Percentiles rank a stretch among this genome's conserved stretches.
Evolutionary conservation across 2,113 vertebrate species (phyloP).

Genomic region (Morphnarchus princeps): DNA sequence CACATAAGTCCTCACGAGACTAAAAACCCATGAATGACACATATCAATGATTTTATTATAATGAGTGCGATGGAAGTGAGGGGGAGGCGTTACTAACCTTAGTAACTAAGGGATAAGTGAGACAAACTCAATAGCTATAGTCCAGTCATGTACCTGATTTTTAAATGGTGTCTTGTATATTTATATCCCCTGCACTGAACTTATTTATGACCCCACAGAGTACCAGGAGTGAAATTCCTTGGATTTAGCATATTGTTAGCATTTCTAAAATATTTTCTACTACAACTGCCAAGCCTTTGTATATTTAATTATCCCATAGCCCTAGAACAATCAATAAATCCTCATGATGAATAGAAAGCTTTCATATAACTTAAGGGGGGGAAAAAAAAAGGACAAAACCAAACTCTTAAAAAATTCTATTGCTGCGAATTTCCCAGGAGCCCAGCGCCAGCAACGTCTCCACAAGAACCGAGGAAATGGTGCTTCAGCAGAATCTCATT

Average conservation of each 20-base stretch:
- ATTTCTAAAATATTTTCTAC: conserved; percentile 60
- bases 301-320: conserved; percentile 61
- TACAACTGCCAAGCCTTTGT: conserved; percentile 69
- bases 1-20: neutral
- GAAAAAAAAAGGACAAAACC: neutral
- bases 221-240: conserved; percentile 35
- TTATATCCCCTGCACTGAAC: conserved; percentile 53
- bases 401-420: conserved; percentile 2
- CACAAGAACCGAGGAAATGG: conserved; percentile 23
- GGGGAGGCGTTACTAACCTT: conserved; percentile 22
- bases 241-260: conserved; percentile 52
- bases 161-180: conserved; percentile 37
- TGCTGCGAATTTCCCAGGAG: conserved; percentile 27
- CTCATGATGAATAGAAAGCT: conserved; percentile 58
- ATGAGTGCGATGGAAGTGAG: neutral
- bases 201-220: conserved; percentile 7
- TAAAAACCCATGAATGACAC: neutral
- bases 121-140: conserved; percentile 33
- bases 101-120: conserved; percentile 16
- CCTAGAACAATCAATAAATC: conserved; percentile 65
- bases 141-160: conserved; percentile 25
- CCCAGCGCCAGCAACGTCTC: conserved; percentile 10
- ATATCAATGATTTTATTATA: conserved; percentile 46
- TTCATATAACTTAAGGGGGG: conserved; percentile 17
- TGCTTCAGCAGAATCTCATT: conserved; percentile 59